A percentile compares a stretch with the other conserved stretches of the same genome.
Evolutionary conservation across 2,113 vertebrate species (phyloP).

Genomic region (Hydrolagus affinis): DNA sequence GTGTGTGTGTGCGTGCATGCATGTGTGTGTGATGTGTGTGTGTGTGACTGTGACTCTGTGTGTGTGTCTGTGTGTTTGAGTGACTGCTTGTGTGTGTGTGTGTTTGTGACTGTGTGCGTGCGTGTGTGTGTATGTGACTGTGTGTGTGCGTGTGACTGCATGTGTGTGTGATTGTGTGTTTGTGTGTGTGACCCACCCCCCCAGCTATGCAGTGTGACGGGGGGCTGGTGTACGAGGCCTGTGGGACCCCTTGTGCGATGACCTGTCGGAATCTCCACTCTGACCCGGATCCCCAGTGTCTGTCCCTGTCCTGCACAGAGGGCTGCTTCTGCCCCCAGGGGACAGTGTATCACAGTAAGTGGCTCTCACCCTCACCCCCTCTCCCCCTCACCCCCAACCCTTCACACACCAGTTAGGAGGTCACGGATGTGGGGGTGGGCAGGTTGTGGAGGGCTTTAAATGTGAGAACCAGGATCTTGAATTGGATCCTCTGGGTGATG

Average conservation of each 20-base stretch:
- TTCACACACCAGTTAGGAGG: no score
- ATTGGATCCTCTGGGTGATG: no score
- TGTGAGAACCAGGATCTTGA: no score
- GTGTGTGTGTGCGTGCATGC: no score
- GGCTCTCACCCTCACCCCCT: neutral
- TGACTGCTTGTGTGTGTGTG: neutral
- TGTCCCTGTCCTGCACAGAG: constrained; percentile 61
- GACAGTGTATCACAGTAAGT: constrained; percentile 59
- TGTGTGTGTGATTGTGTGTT: neutral
- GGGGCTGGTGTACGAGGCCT: constrained; percentile 70
- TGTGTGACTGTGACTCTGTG: neutral
- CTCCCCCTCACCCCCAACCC: neutral
- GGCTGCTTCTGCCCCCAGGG: constrained; percentile 78
- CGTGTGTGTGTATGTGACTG: neutral
- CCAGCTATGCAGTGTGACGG: constrained; percentile 79
- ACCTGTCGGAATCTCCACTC: constrained; percentile 53
- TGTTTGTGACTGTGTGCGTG: neutral
- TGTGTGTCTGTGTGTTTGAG: neutral
- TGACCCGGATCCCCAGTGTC: constrained; percentile 53
- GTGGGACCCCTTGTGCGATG: constrained; percentile 62
- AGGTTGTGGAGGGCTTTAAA: no score
- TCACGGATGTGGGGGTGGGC: no score
- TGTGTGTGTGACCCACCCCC: neutral
- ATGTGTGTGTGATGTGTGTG: neutral
- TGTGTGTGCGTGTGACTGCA: neutral